Conservation (phyloP, 2,113 vertebrate species). For the Rana temporaria region DNA sequence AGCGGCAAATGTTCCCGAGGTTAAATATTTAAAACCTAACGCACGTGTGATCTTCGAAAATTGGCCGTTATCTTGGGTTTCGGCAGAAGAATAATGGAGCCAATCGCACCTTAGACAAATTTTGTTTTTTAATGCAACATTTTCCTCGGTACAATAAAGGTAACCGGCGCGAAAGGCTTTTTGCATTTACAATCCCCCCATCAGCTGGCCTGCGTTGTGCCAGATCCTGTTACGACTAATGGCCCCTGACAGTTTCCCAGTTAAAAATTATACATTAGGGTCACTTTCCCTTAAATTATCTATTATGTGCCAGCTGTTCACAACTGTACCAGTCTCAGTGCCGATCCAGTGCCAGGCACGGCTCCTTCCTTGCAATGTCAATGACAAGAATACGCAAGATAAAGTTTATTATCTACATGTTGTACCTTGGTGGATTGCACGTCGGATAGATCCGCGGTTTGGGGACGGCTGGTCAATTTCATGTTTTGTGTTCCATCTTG, state of each 20-base stretch:
- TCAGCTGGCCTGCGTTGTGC: constrained; percentile 68
- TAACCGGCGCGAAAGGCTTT: constrained; percentile 62
- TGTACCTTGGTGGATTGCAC: constrained; percentile 65
- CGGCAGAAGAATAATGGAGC: neutral
- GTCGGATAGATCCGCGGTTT: constrained; percentile 57
- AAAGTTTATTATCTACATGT: constrained; percentile 48
- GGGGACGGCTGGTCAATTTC: neutral
- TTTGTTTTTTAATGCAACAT: constrained; percentile 26
- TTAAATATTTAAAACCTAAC: neutral
- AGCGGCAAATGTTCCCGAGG: neutral
- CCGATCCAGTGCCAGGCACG: constrained; percentile 70
- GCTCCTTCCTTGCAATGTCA: constrained; percentile 51
- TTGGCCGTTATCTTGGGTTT: constrained; percentile 9
- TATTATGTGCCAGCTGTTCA: constrained; percentile 82
- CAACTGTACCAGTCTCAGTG: constrained; percentile 70
- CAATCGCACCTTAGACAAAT: constrained; percentile 36
- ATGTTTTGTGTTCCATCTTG: constrained; percentile 61
- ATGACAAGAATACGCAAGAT: constrained; percentile 45
- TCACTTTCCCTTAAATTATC: constrained; percentile 85
- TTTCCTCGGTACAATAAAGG: constrained; percentile 40
- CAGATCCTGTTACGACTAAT: constrained; percentile 79
- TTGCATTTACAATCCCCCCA: constrained; percentile 66
- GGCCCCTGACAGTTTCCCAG: constrained; percentile 83
- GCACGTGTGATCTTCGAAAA: neutral
- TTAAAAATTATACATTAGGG: constrained; percentile 86